Evolutionary conservation across 2,888 invertebrate genomes (phyloP), one percentile per base, ranked within the genome.

Genomic region (Cactoblastis cactorum): DNA sequence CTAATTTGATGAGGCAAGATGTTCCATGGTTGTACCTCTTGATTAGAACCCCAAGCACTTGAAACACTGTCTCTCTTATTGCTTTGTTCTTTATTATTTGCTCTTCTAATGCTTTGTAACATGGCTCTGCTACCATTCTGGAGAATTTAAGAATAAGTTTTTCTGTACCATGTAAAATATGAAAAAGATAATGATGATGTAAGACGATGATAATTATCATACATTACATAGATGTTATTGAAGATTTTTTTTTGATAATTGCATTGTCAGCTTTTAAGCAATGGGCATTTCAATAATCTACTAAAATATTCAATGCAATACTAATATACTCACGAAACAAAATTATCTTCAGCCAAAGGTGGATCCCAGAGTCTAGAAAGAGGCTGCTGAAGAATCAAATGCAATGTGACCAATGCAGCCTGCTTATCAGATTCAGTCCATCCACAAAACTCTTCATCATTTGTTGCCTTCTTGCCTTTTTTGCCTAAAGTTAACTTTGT

Each of bases 1-100:
- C 92, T 52, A 95, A 90, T 67, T 94, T 93, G 4, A 95, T 92
- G 1, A 95, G 91, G 73, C 95, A 96, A 24, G 93, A 92, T 38
- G 94, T 91, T 0, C 95, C 95, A 81, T 97, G 96, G 71, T 95
- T 96, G 74, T 96, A 96, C 47, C 92, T 93, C 74, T 95, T 96
- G 15, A 97, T 93, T 39, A 97, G 91, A 1, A 92, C 91, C 11
- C 96, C 97, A 53, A 98, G 87, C 34, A 97, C 92, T 90, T 96
- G 93, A 69, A 94, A 94, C 3, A 97, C 91, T 11, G 94, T 93
- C 59, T 94, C 93, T 53, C 93, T 90, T 0, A 91, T 85, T 43
- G 91, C 84, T 58, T 94, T 94, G 59, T 93, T 92, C 77, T 84
- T 93, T 63, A 78, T 93, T 77, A 80, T 86, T 45, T 91, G 90